Conservation (phyloP, 1,140 invertebrate genomes). For the Calephelis virginiensis region DNA sequence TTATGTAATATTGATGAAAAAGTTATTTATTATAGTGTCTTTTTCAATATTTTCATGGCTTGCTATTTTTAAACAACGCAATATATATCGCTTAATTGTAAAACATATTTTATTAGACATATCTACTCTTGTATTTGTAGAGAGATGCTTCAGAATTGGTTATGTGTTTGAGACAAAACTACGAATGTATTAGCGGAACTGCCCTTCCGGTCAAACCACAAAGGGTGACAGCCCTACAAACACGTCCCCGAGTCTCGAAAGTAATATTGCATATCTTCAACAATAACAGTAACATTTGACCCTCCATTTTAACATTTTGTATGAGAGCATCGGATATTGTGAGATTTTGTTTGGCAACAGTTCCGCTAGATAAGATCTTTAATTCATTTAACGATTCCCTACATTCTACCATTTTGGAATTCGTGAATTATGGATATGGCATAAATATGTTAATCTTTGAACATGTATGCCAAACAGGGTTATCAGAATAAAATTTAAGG, state of each 20-base stretch:
- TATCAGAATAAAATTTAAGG: background rate
- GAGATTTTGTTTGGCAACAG: conserved; percentile 28
- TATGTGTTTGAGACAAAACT: too few species aligned
- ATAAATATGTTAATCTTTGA: conserved; percentile 4
- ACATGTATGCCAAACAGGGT: conserved; percentile 9
- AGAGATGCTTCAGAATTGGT: too few species aligned
- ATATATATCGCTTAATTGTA: too few species aligned
- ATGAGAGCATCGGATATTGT: conserved; percentile 25
- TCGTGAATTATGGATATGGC: conserved; percentile 11
- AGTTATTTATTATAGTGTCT: too few species aligned
- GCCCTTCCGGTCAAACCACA: background rate
- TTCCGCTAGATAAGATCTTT: conserved; percentile 28
- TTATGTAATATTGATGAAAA: too few species aligned
- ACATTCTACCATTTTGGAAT: conserved; percentile 9
- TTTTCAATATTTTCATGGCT: too few species aligned
- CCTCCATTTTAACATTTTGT: conserved; percentile 26
- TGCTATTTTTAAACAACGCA: too few species aligned
- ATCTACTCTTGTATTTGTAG: too few species aligned
- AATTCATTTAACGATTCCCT: conserved; percentile 24
- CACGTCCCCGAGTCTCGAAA: conserved; percentile 22
- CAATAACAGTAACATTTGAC: conserved; percentile 32
- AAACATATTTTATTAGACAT: too few species aligned
- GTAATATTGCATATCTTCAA: conserved; percentile 28
- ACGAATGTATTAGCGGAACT: too few species aligned
- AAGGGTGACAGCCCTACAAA: conserved; percentile 1